Conservation (phyloP, 2,797 vertebrate species). For the Petrocephalus schoutedeni region DNA sequence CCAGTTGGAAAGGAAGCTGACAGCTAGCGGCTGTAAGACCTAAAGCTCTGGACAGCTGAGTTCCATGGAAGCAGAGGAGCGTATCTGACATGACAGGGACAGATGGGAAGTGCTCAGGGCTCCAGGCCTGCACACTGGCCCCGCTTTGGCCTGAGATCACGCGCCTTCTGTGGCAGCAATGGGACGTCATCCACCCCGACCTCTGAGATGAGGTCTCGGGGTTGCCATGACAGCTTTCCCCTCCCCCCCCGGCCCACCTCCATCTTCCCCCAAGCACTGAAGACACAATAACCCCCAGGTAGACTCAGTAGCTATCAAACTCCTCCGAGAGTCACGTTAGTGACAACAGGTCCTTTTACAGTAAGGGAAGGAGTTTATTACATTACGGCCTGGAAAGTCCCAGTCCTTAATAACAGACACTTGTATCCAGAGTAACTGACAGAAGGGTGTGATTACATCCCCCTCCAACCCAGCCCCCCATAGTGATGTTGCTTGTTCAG, state of each 20-base stretch:
- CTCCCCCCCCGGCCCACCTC: background rate
- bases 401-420: background rate
- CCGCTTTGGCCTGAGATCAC: background rate
- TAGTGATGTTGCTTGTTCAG: conserved; percentile 8
- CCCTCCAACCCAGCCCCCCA: conserved; percentile 28
- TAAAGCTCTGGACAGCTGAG: background rate
- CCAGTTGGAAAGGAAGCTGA: background rate
- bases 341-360: background rate
- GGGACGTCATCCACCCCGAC: background rate
- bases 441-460: conserved; percentile 44
- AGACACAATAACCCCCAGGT: background rate
- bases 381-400: conserved; percentile 3
- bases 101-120: background rate
- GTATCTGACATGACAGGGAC: conserved; percentile 16
- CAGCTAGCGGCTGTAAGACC: background rate
- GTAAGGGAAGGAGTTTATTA: background rate
- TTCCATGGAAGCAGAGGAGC: background rate
- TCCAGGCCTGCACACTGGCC: background rate
- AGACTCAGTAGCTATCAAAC: background rate
- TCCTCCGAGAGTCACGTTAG: background rate
- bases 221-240: background rate
- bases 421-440: background rate
- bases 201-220: background rate
- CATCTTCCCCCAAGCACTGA: background rate
- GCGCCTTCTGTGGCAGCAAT: background rate